Evolutionary conservation across 2,797 vertebrate species (phyloP).

Genomic region (Pyrrhura leucotis): DNA sequence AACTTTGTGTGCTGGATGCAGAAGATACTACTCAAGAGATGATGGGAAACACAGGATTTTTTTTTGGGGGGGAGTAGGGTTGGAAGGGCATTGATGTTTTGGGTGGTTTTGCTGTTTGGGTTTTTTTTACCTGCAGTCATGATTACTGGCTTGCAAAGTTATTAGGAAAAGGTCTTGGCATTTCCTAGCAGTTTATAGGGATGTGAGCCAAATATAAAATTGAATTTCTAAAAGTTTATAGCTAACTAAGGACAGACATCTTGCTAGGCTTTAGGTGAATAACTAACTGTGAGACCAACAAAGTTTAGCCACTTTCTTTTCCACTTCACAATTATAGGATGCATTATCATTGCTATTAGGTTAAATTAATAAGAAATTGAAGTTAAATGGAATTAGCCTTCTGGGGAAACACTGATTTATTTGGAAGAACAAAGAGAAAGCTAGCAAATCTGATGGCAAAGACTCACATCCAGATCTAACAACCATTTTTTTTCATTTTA

Average conservation of each 20-base stretch:
- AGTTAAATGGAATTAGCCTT: constrained; percentile 22
- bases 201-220: constrained; percentile 22
- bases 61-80: rapidly evolving
- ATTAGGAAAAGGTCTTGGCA: constrained; percentile 11
- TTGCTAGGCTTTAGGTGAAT: neutral
- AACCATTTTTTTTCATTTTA: neutral
- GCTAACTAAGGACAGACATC: neutral
- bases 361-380: constrained; percentile 35
- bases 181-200: neutral
- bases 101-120: rapidly evolving
- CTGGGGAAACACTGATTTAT: constrained; percentile 17
- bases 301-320: neutral
- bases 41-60: neutral
- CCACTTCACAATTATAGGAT: neutral
- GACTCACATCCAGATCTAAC: neutral
- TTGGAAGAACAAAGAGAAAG: neutral
- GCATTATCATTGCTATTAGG: neutral
- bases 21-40: neutral
- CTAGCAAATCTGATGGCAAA: neutral
- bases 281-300: neutral
- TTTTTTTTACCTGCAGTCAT: neutral
- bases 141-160: neutral
- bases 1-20: neutral
- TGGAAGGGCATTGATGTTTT: neutral
- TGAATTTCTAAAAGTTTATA: neutral